A percentile compares a stretch with the other conserved stretches of the same genome.
phyloP scores from a whole-genome alignment of 2,888 invertebrate species.

The Drosophila anomelani region DNA sequence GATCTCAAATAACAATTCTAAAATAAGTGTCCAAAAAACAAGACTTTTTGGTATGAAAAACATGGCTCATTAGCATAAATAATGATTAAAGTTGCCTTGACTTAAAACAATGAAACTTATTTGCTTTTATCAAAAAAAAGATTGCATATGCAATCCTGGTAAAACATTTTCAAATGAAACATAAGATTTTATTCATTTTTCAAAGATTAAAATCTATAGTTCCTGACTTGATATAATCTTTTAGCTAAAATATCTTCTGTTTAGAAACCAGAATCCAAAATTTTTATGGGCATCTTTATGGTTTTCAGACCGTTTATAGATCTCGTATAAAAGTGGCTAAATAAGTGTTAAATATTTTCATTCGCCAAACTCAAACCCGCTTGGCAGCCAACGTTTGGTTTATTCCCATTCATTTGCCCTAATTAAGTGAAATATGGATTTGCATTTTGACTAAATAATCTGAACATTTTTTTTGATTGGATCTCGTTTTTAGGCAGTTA shows the following conservation, averaged over 20 bases:
- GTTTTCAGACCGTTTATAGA: slow-evolving; percentile 14
- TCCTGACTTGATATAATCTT: neutral
- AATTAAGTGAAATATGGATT: slow-evolving; percentile 16
- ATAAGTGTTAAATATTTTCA: slow-evolving; percentile 10
- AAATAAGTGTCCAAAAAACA: slow-evolving; percentile 12
- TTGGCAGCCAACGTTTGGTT: slow-evolving; percentile 13
- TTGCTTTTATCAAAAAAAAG: slow-evolving; percentile 20
- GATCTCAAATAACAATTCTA: slow-evolving; percentile 9
- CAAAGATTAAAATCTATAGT: neutral
- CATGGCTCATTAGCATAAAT: slow-evolving; percentile 28
- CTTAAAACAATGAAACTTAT: slow-evolving; percentile 9
- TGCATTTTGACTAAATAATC: slow-evolving; percentile 16
- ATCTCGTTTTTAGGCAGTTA: slow-evolving; percentile 1
- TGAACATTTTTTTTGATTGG: slow-evolving; percentile 1
- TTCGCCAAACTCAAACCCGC: neutral
- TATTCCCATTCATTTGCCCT: slow-evolving; percentile 17
- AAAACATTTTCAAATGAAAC: neutral
- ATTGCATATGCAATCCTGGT: neutral
- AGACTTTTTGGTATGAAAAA: neutral
- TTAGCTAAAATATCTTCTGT: neutral
- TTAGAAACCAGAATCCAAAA: slow-evolving; percentile 6
- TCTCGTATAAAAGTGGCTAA: slow-evolving; percentile 9
- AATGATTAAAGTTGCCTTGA: slow-evolving; percentile 8
- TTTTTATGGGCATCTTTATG: neutral
- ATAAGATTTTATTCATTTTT: neutral